These are phyloP conservation scores for Globia sparganii DNA, from an alignment of 2,888 invertebrate genomes.

Conservation along the genomic window DNA sequence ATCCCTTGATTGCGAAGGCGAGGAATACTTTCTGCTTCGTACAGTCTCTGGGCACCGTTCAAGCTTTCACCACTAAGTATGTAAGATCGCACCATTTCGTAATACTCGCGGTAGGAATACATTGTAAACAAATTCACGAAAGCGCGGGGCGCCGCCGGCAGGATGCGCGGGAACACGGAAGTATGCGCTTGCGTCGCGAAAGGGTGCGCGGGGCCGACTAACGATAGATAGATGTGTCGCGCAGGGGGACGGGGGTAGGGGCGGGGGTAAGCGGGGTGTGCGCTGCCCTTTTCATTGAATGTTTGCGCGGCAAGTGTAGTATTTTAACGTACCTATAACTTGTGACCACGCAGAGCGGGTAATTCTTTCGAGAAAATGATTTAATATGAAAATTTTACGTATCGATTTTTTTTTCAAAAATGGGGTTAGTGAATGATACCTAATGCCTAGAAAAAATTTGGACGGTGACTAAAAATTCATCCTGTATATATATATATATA, in stretches of 20 bases:
- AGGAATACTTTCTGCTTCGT: neutral
- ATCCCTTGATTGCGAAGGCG: conserved; percentile 3
- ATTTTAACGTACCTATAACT: neutral
- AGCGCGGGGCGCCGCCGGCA: neutral
- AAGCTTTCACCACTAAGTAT: neutral
- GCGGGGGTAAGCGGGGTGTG: neutral
- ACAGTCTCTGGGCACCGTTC: conserved; percentile 5
- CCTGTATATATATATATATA: neutral
- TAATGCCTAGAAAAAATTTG: neutral
- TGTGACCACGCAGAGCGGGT: neutral
- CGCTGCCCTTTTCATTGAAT: conserved; percentile 39
- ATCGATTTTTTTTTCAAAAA: neutral
- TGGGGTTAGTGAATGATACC: neutral
- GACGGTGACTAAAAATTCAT: neutral
- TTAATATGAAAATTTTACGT: neutral
- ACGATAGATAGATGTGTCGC: neutral
- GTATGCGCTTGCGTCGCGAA: neutral
- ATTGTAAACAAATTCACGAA: neutral
- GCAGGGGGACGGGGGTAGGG: too few relatives aligned
- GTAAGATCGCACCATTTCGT: conserved; percentile 9
- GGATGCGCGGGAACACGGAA: neutral
- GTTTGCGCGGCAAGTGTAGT: neutral
- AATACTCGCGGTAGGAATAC: conserved; percentile 3
- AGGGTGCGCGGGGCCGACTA: neutral
- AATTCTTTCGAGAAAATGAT: neutral